Percentiles rank a stretch among this genome's conserved stretches.
phyloP scores from a whole-genome alignment of 2,797 vertebrate species.

The Pangasius macronema region DNA sequence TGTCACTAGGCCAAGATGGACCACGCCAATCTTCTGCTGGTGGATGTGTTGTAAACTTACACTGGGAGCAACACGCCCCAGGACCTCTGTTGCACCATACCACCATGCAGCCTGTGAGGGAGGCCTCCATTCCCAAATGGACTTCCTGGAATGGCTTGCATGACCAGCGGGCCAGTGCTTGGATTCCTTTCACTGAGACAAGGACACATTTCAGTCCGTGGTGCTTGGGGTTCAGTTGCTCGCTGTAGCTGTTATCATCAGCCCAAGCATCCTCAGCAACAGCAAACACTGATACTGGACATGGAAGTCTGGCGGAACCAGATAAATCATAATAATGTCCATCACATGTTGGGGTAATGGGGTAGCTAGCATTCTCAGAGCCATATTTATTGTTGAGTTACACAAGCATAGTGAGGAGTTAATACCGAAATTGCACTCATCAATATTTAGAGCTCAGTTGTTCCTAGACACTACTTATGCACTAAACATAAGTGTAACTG shows the following conservation, averaged over 20 bases:
- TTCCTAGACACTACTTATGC: neutral
- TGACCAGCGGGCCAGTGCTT: too few species aligned
- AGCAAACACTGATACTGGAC: too few species aligned
- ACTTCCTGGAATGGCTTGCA: too few species aligned
- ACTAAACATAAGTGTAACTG: neutral
- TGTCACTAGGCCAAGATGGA: too few species aligned
- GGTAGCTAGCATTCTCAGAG: neutral
- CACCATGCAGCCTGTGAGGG: neutral
- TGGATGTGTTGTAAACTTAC: neutral
- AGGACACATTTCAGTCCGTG: too few species aligned
- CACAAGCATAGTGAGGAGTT: neutral
- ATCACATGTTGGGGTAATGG: neutral
- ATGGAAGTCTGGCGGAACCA: too few species aligned
- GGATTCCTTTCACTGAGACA: too few species aligned
- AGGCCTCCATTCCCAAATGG: neutral
- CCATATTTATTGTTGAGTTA: neutral
- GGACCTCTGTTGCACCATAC: neutral
- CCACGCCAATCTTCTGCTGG: neutral
- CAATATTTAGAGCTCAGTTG: neutral
- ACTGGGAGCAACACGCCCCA: neutral
- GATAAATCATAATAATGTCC: neutral
- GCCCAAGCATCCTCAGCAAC: too few species aligned
- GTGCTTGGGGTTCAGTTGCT: too few species aligned
- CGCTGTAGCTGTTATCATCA: too few species aligned
- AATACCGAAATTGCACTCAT: neutral